A percentile compares a stretch with the other conserved stretches of the same genome.
Evolutionary conservation across 2,113 vertebrate species (phyloP).

Genomic region (Apteryx mantelli): DNA sequence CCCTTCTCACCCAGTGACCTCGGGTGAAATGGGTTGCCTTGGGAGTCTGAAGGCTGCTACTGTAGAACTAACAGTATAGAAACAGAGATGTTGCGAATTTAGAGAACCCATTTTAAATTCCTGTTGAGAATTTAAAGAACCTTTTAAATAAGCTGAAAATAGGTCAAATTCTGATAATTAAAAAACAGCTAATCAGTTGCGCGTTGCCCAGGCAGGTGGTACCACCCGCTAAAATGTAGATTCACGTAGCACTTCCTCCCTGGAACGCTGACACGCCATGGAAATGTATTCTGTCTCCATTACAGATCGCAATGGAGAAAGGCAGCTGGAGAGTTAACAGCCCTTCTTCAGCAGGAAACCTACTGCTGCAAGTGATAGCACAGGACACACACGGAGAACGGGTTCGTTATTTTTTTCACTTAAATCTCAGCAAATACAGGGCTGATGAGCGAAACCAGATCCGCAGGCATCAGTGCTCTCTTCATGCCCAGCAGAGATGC

Average conservation of each 20-base stretch:
- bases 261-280: not conserved
- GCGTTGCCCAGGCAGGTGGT: slow-evolving; percentile 33
- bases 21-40: not conserved
- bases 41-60: not conserved
- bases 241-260: not conserved
- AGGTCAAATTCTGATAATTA: not conserved
- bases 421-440: not conserved
- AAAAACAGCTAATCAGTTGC: not conserved
- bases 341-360: not conserved
- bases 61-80: not conserved
- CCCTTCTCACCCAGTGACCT: slow-evolving; percentile 20
- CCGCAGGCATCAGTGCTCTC: not conserved
- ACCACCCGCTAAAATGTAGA: slow-evolving; percentile 27
- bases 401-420: not conserved
- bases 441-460: not conserved
- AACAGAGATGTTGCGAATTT: not conserved
- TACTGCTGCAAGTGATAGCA: not conserved
- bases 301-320: not conserved
- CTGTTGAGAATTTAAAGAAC: not conserved
- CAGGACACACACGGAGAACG: rapidly evolving
- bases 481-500: not conserved
- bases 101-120: not conserved
- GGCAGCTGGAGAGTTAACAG: slow-evolving; percentile 12
- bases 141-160: not conserved
- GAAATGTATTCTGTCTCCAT: not conserved